Base-by-base conservation (phyloP, 2,113 vertebrate species). In the Suncus etruscus region DNA sequence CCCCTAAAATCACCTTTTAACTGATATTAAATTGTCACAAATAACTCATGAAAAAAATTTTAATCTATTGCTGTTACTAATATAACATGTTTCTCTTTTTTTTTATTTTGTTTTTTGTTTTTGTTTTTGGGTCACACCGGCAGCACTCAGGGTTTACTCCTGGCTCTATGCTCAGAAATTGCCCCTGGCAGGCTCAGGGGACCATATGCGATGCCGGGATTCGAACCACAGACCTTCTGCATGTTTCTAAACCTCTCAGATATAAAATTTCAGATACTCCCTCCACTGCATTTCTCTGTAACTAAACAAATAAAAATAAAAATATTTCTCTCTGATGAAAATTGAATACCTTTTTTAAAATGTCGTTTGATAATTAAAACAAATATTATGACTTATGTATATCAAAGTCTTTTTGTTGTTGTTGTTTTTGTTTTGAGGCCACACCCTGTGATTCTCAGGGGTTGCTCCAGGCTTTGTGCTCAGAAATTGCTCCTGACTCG, bases 11-110 rank as follows among this genome's bases (percentile, higher is more conserved):
- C 32, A 70, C 14, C 45, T n/a, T 89, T 76, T 70, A 75, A 80
- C 39, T 69, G 50, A 29, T 80, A 16, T 22, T 77, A 83, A 83
- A 39, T 51, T 84, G n/a, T 50, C 68, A 85, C 68, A 31, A 84
- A 65, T 78, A 54, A 74, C 39, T 84, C 25, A 47, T 83, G 39
- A 87, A 94, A 74, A 39, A n/a, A n/a, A 88, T 89, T 91, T 39
- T 69, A 47, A 91, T 22, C 50, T 77, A 74, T 74, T 66, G 29
- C 27, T 63, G 11, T 91, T 58, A 73, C 39, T 51, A 85, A 48
- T 32, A 1, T 22, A 25, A 32, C 54, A 29, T 31, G 54, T 12
- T 2, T n/a, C n/a, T n/a, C n/a, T 54, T 54, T 54, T 54, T 54
- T 54, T 54, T 15, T 14, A 15, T 54, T 54, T 54, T 54, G 51